Percentiles rank a stretch among this genome's conserved stretches.
phyloP scores from a whole-genome alignment of 2,113 vertebrate genomes.

The Stercorarius parasiticus region DNA sequence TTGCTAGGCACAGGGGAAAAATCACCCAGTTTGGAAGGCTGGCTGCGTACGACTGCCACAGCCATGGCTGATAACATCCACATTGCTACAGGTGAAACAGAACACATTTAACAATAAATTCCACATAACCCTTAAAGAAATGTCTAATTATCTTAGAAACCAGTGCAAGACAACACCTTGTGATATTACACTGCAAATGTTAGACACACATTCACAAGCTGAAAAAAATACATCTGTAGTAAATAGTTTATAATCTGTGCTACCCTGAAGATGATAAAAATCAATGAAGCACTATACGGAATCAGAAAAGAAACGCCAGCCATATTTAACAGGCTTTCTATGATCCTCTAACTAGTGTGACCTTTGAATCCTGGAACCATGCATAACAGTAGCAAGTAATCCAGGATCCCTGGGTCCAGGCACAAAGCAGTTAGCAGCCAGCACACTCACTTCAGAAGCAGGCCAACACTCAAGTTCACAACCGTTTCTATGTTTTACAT shows the following conservation, averaged over 20 bases:
- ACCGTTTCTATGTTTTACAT: background rate
- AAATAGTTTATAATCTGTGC: background rate
- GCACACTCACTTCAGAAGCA: background rate
- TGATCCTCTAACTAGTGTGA: background rate
- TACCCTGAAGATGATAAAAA: background rate
- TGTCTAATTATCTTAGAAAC: background rate
- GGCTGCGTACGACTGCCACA: background rate
- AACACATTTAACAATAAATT: background rate
- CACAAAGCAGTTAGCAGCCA: background rate
- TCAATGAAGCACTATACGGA: background rate
- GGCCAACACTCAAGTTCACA: background rate
- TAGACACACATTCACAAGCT: background rate
- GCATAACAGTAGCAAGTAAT: fast-evolving
- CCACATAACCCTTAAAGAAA: background rate
- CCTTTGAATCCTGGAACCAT: background rate
- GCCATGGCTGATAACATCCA: fast-evolving
- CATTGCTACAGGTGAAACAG: background rate
- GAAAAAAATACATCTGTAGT: background rate
- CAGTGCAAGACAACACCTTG: background rate
- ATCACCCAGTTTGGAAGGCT: background rate
- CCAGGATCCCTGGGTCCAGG: background rate
- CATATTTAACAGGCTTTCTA: background rate
- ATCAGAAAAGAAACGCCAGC: background rate
- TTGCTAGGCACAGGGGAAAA: background rate
- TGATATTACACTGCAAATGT: background rate